These are phyloP conservation scores for Galaxias olidus DNA, from an alignment of 2,797 vertebrate genomes.

Conservation along the genomic window DNA sequence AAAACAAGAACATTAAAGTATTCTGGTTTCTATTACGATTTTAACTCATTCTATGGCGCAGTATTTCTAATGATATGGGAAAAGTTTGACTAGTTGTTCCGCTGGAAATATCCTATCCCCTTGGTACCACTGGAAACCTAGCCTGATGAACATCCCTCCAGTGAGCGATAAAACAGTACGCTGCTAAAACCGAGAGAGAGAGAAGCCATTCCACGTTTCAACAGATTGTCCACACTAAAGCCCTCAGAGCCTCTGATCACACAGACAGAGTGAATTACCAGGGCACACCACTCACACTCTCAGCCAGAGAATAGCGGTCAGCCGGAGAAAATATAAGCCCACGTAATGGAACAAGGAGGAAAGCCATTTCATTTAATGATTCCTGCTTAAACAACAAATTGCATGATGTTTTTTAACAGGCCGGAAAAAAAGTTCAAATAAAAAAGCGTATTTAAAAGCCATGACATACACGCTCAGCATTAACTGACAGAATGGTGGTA, in stretches of 20 bases:
- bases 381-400: conserved; percentile 20
- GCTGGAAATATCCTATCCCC: conserved; percentile 1
- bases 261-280: conserved; percentile 18
- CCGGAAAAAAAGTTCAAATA: conserved; percentile 1
- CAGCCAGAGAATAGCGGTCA: neutral
- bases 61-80: neutral
- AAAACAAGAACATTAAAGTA: neutral
- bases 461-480: conserved; percentile 14
- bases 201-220: conserved; percentile 8
- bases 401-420: conserved; percentile 24
- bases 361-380: conserved; percentile 31
- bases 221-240: conserved; percentile 5
- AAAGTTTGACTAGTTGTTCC: too few species aligned
- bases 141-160: conserved; percentile 34
- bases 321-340: conserved; percentile 15
- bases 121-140: conserved; percentile 18
- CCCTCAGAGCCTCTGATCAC: conserved; percentile 8
- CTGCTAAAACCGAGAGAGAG: neutral
- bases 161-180: conserved; percentile 28
- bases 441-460: conserved; percentile 14
- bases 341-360: conserved; percentile 28
- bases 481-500: conserved; percentile 9
- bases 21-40: neutral
- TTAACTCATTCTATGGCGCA: neutral
- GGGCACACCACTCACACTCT: neutral